Base-by-base conservation (phyloP, 2,113 vertebrate species). In the Chaenocephalus aceratus region DNA sequence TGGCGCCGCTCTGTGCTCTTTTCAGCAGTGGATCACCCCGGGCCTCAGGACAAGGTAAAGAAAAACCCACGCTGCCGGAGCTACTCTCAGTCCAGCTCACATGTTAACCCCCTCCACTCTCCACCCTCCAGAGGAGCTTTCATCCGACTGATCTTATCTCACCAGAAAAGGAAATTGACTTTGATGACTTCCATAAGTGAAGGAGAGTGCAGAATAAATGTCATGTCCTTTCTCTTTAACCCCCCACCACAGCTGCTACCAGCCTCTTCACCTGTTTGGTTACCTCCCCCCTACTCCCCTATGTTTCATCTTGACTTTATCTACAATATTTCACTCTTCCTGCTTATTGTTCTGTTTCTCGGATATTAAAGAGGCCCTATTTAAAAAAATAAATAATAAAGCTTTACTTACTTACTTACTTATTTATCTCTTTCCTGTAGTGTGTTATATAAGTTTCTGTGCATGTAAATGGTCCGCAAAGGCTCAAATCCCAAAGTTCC, bases 151-250 rank as follows among this genome's bases (percentile, higher is more conserved):
- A 73, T 90, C 94, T 85, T 94, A 95, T 96, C 87, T 96, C 94
- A 95, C 90, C 88, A 93, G 93, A 90, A 95, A 90, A 96, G 96
- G 96, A 97, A 97, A 96, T 97, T 96, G 96, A 95, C 95, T 94
- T 95, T 94, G 93, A 97, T 95, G 94, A 94, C 93, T 96, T 88
- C 94, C 95, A 93, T 91, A 93, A 94, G 93, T 92, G 89, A 92
- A 88, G 89, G 89, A 94, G 91, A 94, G 95, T 80, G 93, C 94
- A 95, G 95, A 95, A 95, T 96, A 94, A 94, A 91, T 94, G 65
- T 86, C 88, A 92, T 92, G 30, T 79, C 83, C 44, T 59, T 77
- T 90, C 92, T 92, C 79, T 78, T 63, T 61, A 60, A 68, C 64
- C 51, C 45, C 18, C 44, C 72, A n/a, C 46, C 51, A 14, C 26